Evolutionary conservation across 2,797 vertebrate species (phyloP).

Genomic region (Catamblyrhynchus diadema): DNA sequence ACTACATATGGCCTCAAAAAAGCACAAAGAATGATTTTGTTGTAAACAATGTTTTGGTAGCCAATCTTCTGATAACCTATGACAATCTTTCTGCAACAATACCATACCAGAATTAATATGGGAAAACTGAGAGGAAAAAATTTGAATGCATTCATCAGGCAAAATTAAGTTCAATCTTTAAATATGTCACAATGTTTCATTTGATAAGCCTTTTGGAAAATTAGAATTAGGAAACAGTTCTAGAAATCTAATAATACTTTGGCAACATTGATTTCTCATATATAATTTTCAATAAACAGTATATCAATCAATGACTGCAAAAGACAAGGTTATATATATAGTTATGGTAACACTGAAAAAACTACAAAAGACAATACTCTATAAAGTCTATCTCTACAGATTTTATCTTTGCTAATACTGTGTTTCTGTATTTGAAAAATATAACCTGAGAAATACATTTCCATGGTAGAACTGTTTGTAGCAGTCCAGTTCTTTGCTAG

Average conservation of each 20-base stretch:
- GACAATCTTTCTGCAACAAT: neutral
- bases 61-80: neutral
- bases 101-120: neutral
- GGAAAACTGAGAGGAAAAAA: neutral
- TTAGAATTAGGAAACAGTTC: neutral
- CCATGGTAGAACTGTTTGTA: neutral
- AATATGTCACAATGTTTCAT: neutral
- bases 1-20: neutral
- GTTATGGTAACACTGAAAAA: neutral
- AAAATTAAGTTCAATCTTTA: neutral
- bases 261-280: neutral
- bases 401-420: neutral
- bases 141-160: neutral
- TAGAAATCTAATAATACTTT: neutral
- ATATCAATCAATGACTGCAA: neutral
- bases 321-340: neutral
- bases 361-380: neutral
- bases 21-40: neutral
- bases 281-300: neutral
- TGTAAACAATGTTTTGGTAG: neutral
- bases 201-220: neutral
- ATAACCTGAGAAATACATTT: neutral
- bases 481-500: neutral
- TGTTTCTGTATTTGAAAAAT: neutral
- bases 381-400: neutral